phyloP scores from a whole-genome alignment of 2,888 invertebrate genomes.

The Sylvicola cinctus region DNA sequence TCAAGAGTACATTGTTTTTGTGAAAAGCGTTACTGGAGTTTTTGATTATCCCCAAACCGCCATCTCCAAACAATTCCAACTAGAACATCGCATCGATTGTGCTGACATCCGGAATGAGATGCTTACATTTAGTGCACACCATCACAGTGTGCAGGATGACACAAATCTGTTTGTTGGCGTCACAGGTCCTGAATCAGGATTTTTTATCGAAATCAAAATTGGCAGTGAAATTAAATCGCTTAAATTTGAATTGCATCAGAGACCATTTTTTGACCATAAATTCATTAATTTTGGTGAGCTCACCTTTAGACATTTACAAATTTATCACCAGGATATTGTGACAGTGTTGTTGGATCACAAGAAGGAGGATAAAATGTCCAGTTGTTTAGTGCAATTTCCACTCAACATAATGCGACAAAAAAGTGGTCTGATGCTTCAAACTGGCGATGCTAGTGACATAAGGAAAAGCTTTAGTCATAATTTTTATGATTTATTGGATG shows the following conservation, averaged over 20 bases:
- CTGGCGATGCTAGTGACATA: too few species aligned
- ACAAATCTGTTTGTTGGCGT: constrained; percentile 31
- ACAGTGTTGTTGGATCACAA: constrained; percentile 47
- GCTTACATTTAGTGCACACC: constrained; percentile 14
- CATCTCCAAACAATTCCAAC: constrained; percentile 38
- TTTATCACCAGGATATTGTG: constrained; percentile 41
- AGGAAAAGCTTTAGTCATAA: too few species aligned
- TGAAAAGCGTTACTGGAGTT: constrained; percentile 39
- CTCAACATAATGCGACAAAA: too few species aligned
- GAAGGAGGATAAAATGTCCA: constrained; percentile 28
- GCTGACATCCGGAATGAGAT: constrained; percentile 18
- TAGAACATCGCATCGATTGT: constrained; percentile 31
- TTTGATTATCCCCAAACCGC: constrained; percentile 44
- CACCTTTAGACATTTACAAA: constrained; percentile 45
- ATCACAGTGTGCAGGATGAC: constrained; percentile 13
- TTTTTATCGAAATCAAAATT: constrained; percentile 18
- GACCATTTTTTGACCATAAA: constrained; percentile 18
- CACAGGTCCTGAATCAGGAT: constrained; percentile 20
- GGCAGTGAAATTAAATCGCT: constrained; percentile 24
- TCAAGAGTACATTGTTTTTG: constrained; percentile 57
- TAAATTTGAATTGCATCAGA: constrained; percentile 31
- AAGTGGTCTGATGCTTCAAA: too few species aligned
- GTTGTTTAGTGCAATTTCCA: constrained; percentile 28
- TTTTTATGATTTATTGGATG: constrained; percentile 31
- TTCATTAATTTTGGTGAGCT: constrained; percentile 17